Evolutionary conservation across 2,888 invertebrate species (phyloP), one percentile per base, ranked within the genome.

Genomic region (Holacanthella duospinosa): DNA sequence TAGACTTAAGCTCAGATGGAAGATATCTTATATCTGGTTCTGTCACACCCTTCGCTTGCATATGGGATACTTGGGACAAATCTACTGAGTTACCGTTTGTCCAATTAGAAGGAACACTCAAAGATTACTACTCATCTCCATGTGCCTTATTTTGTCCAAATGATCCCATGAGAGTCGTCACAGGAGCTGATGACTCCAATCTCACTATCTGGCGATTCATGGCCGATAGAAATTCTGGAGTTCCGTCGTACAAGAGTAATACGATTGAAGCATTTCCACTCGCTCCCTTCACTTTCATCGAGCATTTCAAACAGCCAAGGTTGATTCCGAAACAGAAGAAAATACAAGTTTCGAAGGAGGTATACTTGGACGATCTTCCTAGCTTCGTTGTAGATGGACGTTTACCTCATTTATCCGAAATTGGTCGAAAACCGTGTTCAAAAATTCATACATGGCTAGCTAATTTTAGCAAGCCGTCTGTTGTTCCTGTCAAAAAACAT

Each of bases 11-110:
- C 75, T 85, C 86, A 1, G 90, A 93, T 77, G 86, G 88, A 2
- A 79, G 81, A 67, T 93, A 89, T 77, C 79, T 94, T 28, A 80
- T 90, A 0, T 90, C 90, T 76, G 93, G 93, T n/a, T 92, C 92
- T 71, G 88, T 88, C 74, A 90, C 92, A 77, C 85, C 87, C 71
- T 81, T 84, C 72, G 93, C 91, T 0, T 93, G 92, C 75, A 85
- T 94, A 61, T 94, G 93, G 93, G 85, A 84, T 75, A 82, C 86
- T 21, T 56, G 43, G 28, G 55, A 61, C 43, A 2, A n/a, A 3
- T 24, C 29, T 27, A 4, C 43, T 24, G 48, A 63, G 9, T 60
- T 60, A 24, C 63, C 61, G 21, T 25, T 60, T 6, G 43, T 54
- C 2, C 28, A 60, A 16, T 29, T 60, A 26, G 53, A 55, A 25